A percentile compares a stretch with the other conserved stretches of the same genome.
These are phyloP conservation scores for Psylliodes chrysocephalus DNA, from an alignment of 2,888 invertebrate genomes.

Conservation along the genomic window DNA sequence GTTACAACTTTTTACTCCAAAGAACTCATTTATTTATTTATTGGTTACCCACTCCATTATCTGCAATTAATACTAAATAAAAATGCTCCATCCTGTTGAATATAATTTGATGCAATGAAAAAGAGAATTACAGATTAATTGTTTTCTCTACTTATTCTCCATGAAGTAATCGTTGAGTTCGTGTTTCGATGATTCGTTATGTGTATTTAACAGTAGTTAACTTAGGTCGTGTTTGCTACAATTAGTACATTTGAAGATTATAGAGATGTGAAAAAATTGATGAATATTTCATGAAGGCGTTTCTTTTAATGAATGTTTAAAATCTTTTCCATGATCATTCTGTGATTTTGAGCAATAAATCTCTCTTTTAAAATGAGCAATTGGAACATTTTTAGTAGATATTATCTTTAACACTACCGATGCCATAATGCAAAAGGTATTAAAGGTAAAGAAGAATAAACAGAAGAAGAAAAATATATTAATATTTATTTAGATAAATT, in stretches of 20 bases:
- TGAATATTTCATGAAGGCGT: constrained; percentile 16
- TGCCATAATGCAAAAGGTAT: too few species aligned
- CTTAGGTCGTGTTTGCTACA: not conserved
- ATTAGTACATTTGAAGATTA: constrained; percentile 19
- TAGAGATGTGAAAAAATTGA: not conserved
- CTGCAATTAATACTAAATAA: not conserved
- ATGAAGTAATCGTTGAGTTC: constrained; percentile 8
- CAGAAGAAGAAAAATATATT: too few species aligned
- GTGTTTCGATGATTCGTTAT: constrained; percentile 22
- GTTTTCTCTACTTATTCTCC: not conserved
- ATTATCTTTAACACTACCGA: too few species aligned
- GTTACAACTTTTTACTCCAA: too few species aligned
- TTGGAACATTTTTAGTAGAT: too few species aligned
- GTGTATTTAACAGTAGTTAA: constrained; percentile 22
- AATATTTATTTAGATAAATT: too few species aligned
- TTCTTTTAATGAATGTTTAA: not conserved
- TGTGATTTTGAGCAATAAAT: too few species aligned
- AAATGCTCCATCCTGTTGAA: constrained; percentile 5
- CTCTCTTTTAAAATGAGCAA: too few species aligned
- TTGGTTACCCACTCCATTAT: not conserved
- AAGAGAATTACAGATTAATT: constrained; percentile 3
- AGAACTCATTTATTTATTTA: too few species aligned
- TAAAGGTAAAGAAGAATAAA: too few species aligned
- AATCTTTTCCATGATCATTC: not conserved
- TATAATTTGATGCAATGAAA: not conserved